A percentile compares a stretch with the other conserved stretches of the same genome.
These are phyloP conservation scores for Choloepus didactylus DNA, from an alignment of 2,797 vertebrate species.

Conservation along the genomic window DNA sequence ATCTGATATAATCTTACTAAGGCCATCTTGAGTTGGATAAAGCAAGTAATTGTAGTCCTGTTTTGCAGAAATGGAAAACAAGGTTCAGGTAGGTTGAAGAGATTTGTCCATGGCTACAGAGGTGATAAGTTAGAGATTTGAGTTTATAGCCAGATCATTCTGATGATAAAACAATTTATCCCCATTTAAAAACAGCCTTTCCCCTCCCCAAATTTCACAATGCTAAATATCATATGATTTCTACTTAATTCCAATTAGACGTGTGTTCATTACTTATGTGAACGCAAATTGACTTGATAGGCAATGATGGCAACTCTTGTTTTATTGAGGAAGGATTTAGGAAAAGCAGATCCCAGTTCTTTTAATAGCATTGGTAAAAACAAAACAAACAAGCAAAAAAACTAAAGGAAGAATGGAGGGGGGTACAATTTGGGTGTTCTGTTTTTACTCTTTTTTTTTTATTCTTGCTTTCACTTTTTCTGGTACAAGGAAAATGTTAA, in stretches of 20 bases:
- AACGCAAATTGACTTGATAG: not conserved
- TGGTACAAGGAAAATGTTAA: no score
- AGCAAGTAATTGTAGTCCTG: not conserved
- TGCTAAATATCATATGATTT: not conserved
- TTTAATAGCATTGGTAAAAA: not conserved
- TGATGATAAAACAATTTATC: not conserved
- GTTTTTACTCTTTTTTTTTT: no score
- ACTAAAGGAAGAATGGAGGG: no score
- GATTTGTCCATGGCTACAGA: not conserved
- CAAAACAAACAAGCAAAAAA: no score
- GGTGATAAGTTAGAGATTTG: not conserved
- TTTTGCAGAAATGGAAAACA: not conserved
- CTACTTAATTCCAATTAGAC: not conserved
- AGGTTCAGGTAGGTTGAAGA: not conserved
- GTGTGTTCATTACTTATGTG: not conserved
- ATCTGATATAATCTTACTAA: not conserved
- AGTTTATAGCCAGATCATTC: not conserved
- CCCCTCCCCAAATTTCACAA: not conserved
- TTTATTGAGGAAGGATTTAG: not conserved
- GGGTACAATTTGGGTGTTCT: no score
- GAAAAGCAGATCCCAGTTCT: conserved; percentile 7
- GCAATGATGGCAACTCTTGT: not conserved
- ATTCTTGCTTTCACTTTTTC: no score
- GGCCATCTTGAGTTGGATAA: not conserved
- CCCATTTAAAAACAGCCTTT: not conserved